Base-by-base conservation (phyloP, 2,888 invertebrate species). In the Therioaphis trifolii region DNA sequence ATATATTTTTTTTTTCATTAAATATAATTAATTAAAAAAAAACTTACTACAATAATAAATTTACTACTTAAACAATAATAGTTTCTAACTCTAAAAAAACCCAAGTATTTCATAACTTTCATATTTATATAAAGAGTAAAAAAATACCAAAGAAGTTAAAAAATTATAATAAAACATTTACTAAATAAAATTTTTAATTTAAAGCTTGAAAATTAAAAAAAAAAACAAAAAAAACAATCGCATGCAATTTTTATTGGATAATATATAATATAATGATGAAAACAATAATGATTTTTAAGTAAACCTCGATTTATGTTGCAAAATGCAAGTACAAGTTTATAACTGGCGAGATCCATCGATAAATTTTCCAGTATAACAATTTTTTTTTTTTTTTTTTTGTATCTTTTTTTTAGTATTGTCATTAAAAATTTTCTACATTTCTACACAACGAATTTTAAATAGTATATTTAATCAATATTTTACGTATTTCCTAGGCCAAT, bases 141-240 rank as follows among this genome's bases (percentile, higher is more conserved):
- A 82, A 82, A 82, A 82, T 82, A 82, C 82, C 82, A 82, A 82
- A 82, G 72, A 82, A 82, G 72, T 82, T 82, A 82, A 82, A 82
- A 82, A 82, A 82, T 82, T 72, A 82, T 82, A 82, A 82, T 82
- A 82, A 82, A 82, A 82, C 58, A 72, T 80, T 61, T 80, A 71
- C 82, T 82, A 82, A 80, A 71, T 71, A 80, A 79, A 80, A 80
- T 58, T 58, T 80, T 80, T 35, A 69, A 78, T 68, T 78, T 79
- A 79, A 80, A 80, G 80, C 80, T 61, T 80, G 27, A 80, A 79
- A 79, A 66, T 52, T 46, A 66, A 11, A 66, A 66, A 58, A 58
- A 58, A 35, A 35, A 66, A 35, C 9, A 29, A 58, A 24, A 68
- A 71, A 63, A 58, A 71, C 74, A 82, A 80, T 21, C 27, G 61